Evolutionary conservation across 2,113 vertebrate species (phyloP).

Genomic region (Bubo scandiacus): DNA sequence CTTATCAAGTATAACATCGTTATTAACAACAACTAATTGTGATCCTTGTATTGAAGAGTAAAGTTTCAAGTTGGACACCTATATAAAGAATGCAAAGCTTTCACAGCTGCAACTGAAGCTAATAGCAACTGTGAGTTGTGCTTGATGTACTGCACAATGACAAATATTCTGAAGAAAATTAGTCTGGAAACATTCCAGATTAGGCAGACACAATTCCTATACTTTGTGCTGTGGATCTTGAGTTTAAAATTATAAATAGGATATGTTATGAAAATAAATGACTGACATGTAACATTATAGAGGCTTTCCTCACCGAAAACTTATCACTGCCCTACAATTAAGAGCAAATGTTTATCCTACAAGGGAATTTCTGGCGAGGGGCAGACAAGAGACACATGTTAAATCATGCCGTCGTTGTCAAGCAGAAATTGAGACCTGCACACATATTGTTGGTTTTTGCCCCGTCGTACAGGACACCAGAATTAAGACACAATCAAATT

Average conservation of each 20-base stretch:
- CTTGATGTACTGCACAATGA: not conserved
- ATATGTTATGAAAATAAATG: not conserved
- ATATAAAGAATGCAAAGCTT: not conserved
- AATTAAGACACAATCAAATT: no score
- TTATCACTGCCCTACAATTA: not conserved
- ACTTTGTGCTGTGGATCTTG: not conserved
- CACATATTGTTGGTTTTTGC: no score
- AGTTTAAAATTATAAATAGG: not conserved
- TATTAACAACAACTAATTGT: not conserved
- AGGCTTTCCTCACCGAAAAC: not conserved
- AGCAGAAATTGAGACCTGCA: no score
- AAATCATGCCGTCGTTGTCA: not conserved
- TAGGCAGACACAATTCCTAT: not conserved
- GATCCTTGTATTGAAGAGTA: not conserved
- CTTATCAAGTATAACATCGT: not conserved
- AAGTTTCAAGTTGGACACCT: not conserved
- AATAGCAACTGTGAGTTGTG: not conserved
- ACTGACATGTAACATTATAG: not conserved
- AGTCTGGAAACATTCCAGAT: not conserved
- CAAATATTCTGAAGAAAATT: not conserved
- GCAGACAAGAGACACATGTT: not conserved
- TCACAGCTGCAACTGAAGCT: not conserved
- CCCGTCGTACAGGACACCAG: no score
- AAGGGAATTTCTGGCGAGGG: not conserved
- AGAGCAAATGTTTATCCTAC: not conserved